A percentile compares a stretch with the other conserved stretches of the same genome.
Conservation (phyloP, 64 coral and sea anemone genomes). For the Dendronephthya gigantea region DNA sequence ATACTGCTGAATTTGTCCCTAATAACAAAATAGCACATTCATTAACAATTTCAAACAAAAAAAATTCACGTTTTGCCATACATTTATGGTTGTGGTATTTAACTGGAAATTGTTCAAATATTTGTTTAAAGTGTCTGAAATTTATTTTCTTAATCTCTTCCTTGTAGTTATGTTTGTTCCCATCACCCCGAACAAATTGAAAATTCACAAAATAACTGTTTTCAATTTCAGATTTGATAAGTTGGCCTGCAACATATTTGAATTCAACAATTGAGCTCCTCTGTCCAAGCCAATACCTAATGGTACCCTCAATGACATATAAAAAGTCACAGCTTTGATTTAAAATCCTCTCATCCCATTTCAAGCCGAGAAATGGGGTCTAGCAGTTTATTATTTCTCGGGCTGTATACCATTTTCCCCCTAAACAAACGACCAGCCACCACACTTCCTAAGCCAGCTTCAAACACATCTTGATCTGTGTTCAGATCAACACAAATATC, state of each 20-base stretch:
- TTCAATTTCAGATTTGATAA: neutral
- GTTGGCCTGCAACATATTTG: neutral
- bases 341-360: slow-evolving; percentile 19
- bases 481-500: neutral
- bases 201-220: too few species aligned
- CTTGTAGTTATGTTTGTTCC: too few species aligned
- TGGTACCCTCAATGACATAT: slow-evolving; percentile 33
- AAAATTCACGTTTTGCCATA: too few species aligned
- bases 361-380: neutral
- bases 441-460: neutral
- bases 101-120: too few species aligned
- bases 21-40: too few species aligned
- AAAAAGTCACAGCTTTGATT: slow-evolving; percentile 42
- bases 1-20: too few species aligned
- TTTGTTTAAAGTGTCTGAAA: too few species aligned
- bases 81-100: too few species aligned
- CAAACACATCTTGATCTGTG: neutral
- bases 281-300: slow-evolving; percentile 29
- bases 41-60: too few species aligned
- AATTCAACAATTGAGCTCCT: neutral
- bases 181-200: too few species aligned
- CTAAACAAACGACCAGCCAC: neutral
- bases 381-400: neutral
- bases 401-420: neutral
- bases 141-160: too few species aligned